Conservation (phyloP, 2,888 invertebrate genomes). For the Rhamnusium bicolor region DNA sequence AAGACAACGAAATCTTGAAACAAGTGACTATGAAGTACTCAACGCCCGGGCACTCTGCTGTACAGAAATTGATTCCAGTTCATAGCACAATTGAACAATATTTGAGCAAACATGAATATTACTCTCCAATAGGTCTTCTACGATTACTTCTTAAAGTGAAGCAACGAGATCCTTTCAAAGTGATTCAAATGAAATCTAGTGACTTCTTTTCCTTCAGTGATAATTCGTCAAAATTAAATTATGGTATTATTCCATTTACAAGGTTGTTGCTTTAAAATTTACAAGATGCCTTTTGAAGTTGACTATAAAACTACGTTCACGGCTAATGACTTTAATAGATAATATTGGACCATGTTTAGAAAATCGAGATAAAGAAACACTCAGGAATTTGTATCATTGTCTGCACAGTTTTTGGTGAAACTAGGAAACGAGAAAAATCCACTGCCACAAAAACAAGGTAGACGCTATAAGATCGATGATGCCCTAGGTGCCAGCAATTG, state of each 20-base stretch:
- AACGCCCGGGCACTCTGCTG: conserved; percentile 50
- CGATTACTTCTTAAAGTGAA: conserved; percentile 38
- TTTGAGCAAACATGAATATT: conserved; percentile 43
- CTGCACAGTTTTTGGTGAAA: conserved; percentile 9
- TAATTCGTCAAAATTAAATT: conserved; percentile 30
- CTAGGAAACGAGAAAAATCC: conserved; percentile 17
- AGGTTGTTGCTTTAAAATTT: conserved; percentile 40
- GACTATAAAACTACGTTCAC: no score
- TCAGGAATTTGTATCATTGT: neutral
- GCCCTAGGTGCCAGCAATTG: conserved; percentile 35
- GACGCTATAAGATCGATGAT: conserved; percentile 39
- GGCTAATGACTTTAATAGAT: neutral
- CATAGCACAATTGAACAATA: conserved; percentile 43
- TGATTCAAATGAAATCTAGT: conserved; percentile 37
- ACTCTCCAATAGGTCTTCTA: conserved; percentile 42
- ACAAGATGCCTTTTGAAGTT: conserved; percentile 35
- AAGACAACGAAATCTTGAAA: neutral
- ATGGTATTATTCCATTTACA: conserved; percentile 31
- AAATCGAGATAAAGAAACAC: conserved; percentile 2
- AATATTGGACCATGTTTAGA: neutral
- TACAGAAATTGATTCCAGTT: conserved; percentile 51
- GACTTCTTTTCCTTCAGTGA: conserved; percentile 35
- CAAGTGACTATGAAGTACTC: conserved; percentile 54
- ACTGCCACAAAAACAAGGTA: conserved; percentile 26
- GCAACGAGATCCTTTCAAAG: conserved; percentile 29